Percentiles rank a stretch among this genome's conserved stretches.
Conservation (phyloP, 2,797 vertebrate genomes). For the Hippoglossus hippoglossus region DNA sequence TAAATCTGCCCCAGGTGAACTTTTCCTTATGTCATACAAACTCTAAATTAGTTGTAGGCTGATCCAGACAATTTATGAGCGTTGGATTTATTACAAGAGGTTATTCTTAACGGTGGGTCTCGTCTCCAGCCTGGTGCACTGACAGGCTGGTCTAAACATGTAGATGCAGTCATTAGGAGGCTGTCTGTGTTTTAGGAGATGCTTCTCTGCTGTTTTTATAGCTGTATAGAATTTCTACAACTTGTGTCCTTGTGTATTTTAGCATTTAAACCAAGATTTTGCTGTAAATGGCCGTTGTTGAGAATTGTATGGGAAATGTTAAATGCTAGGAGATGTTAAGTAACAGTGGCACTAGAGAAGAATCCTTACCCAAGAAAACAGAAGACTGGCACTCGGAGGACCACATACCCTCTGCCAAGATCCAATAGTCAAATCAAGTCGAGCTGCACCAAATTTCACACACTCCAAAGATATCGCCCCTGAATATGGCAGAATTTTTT, state of each 20-base stretch:
- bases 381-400: too few relatives aligned
- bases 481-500: too few relatives aligned
- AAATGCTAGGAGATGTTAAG: not conserved
- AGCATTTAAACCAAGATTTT: not conserved
- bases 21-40: slow-evolving; percentile 17
- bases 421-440: too few relatives aligned
- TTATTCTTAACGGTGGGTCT: slow-evolving; percentile 31
- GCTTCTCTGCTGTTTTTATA: slow-evolving; percentile 11
- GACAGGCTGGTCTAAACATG: slow-evolving; percentile 52
- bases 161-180: slow-evolving; percentile 20
- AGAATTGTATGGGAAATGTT: too few relatives aligned
- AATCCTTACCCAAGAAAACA: not conserved
- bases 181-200: slow-evolving; percentile 26
- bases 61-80: slow-evolving; percentile 27
- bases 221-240: not conserved
- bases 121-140: slow-evolving; percentile 25
- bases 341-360: not conserved
- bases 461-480: too few relatives aligned
- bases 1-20: slow-evolving; percentile 9
- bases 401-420: too few relatives aligned
- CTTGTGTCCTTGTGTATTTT: too few relatives aligned
- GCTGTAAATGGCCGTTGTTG: not conserved
- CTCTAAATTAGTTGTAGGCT: not conserved
- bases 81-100: slow-evolving; percentile 46
- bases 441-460: too few relatives aligned